Evolutionary conservation across 2,797 vertebrate species (phyloP).

Genomic region (Sarcophilus harrisii): DNA sequence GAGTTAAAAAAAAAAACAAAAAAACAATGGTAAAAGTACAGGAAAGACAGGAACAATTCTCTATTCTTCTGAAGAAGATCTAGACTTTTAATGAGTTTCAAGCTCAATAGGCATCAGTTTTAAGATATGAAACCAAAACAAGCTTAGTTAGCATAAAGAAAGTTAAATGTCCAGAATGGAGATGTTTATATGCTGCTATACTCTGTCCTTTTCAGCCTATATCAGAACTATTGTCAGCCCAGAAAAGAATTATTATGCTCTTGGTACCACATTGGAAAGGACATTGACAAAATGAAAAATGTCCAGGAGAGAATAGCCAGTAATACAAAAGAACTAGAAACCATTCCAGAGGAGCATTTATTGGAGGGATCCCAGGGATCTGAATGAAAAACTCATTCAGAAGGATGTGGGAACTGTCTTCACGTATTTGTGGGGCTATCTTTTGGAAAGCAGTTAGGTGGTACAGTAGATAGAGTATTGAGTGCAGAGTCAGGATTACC

Average conservation of each 20-base stretch:
- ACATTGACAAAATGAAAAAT: neutral
- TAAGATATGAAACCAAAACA: neutral
- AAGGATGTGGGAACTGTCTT: neutral
- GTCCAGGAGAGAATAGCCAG: neutral
- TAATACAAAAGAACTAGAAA: neutral
- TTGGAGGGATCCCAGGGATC: neutral
- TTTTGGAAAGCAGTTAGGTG: neutral
- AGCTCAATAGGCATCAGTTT: neutral
- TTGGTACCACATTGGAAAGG: neutral
- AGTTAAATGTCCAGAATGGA: neutral
- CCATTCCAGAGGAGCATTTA: neutral
- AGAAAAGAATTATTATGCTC: neutral
- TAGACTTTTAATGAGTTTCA: neutral
- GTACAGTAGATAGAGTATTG: neutral
- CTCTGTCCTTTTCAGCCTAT: neutral
- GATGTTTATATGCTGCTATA: neutral
- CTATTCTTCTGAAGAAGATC: neutral
- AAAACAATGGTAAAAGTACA: neutral
- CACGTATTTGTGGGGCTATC: neutral
- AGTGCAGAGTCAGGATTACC: neutral
- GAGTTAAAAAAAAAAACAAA: neutral
- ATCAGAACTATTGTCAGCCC: neutral
- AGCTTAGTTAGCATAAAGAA: neutral
- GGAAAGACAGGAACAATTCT: neutral
- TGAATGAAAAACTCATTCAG: neutral